Evolutionary conservation across 1,140 invertebrate genomes (phyloP).

Genomic region (Macrobrachium rosenbergii): DNA sequence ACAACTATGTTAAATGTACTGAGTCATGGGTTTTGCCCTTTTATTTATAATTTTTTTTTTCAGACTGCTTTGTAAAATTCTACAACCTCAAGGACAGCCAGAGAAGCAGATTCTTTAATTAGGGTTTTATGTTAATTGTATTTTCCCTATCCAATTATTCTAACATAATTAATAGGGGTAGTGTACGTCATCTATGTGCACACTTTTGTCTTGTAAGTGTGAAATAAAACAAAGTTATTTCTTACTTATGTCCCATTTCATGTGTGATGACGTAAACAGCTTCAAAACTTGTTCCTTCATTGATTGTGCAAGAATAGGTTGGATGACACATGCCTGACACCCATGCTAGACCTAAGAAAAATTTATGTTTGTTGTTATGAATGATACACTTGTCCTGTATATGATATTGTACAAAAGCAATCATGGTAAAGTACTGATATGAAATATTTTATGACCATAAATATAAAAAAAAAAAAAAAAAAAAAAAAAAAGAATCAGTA

Average conservation of each 20-base stretch:
- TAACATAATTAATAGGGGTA: too few species aligned
- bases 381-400: not conserved
- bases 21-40: not conserved
- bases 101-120: too few species aligned
- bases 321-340: constrained; percentile 71
- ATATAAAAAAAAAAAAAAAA: too few species aligned
- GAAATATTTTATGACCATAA: too few species aligned
- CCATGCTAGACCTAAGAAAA: constrained; percentile 70
- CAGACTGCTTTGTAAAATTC: not conserved
- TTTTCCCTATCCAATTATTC: too few species aligned
- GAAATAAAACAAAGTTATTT: not conserved
- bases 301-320: constrained; percentile 70
- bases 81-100: too few species aligned
- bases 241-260: constrained; percentile 71
- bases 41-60: not conserved
- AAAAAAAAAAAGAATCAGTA: too few species aligned
- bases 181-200: too few species aligned
- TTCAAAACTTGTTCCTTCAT: constrained; percentile 71
- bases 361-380: not conserved
- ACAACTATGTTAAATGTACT: too few species aligned
- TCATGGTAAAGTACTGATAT: too few species aligned
- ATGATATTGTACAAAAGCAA: not conserved
- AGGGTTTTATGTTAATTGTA: too few species aligned
- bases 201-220: not conserved
- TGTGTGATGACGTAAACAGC: constrained; percentile 71